These are phyloP conservation scores for Styela plicata DNA, from an alignment of 23 tunicate species.

Conservation along the genomic window DNA sequence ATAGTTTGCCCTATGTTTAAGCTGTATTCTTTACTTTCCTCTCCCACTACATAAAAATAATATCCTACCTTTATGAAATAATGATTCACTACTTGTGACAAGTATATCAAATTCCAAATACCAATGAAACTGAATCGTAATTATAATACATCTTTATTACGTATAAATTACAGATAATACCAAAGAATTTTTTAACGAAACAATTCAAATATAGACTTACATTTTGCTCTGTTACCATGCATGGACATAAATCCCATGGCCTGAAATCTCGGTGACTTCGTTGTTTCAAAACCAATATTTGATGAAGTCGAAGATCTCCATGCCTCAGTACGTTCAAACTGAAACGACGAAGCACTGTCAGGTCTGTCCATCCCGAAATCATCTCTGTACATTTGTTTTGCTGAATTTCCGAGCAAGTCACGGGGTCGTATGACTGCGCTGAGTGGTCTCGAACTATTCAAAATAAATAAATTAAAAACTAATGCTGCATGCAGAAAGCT, in stretches of 20 bases:
- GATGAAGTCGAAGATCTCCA: conserved; percentile 92
- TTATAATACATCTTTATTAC: no score
- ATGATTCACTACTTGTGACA: no score
- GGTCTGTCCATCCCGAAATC: conserved; percentile 38
- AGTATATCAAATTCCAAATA: no score
- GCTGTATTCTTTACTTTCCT: no score
- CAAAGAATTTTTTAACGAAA: no score
- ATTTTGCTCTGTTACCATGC: not conserved
- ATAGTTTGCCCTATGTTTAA: no score
- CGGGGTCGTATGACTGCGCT: conserved; percentile 52
- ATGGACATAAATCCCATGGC: not conserved
- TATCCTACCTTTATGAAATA: no score
- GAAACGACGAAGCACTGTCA: conserved; percentile 86
- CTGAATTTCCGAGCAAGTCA: conserved; percentile 25
- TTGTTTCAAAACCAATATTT: conserved; percentile 6
- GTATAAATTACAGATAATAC: no score
- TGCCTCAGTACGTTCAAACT: conserved; percentile 80
- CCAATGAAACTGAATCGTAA: no score
- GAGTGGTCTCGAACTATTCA: conserved; percentile 43
- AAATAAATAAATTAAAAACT: no score
- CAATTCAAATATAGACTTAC: not conserved
- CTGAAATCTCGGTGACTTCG: not conserved
- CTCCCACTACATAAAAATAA: no score
- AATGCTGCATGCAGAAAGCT: no score
- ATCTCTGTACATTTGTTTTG: conserved; percentile 3